These are phyloP conservation scores for Eriocheir sinensis DNA, from an alignment of 1,140 invertebrate species.

Conservation along the genomic window DNA sequence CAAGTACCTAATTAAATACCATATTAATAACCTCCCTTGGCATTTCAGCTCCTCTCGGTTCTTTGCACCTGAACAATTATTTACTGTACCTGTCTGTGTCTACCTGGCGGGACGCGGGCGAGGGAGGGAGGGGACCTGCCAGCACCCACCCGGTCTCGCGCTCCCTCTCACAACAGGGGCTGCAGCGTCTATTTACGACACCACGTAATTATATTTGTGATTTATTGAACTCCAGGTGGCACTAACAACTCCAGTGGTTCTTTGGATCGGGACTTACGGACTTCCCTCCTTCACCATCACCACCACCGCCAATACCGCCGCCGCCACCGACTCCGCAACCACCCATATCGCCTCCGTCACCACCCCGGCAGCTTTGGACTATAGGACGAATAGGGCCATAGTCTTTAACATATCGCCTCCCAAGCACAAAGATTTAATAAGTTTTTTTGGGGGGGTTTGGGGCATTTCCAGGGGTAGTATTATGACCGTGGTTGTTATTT, in stretches of 20 bases:
- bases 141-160: neutral
- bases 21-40: neutral
- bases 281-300: neutral
- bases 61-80: neutral
- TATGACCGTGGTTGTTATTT: too few relatives aligned
- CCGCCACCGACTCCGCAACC: neutral
- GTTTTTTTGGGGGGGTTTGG: too few relatives aligned
- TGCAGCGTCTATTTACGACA: neutral
- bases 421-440: too few relatives aligned
- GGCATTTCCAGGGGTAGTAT: too few relatives aligned
- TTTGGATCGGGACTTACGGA: neutral
- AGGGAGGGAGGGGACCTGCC: neutral
- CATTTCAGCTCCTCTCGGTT: neutral
- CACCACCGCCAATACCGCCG: neutral
- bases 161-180: neutral
- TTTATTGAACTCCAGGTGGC: neutral
- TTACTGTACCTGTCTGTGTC: neutral
- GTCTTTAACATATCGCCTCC: too few relatives aligned
- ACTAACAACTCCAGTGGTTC: neutral
- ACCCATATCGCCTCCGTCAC: neutral
- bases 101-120: neutral
- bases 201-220: slow-evolving; percentile 15
- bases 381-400: too few relatives aligned
- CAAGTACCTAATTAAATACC: too few relatives aligned
- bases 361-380: too few relatives aligned